Evolutionary conservation across 2,113 vertebrate species (phyloP).

Genomic region (Malurus alboscapulatus): DNA sequence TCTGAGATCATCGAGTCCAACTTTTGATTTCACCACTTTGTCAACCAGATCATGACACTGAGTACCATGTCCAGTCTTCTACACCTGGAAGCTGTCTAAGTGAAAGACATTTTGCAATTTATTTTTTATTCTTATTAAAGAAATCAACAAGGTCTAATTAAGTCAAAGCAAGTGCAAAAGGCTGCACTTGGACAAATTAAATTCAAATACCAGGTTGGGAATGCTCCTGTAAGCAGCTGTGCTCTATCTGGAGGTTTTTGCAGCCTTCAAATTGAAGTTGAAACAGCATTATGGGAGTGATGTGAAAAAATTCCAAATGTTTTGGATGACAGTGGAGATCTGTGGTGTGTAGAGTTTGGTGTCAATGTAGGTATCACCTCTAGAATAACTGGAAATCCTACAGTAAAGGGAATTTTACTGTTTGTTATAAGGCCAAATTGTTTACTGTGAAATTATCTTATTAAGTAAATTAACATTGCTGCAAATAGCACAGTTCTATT

Average conservation of each 20-base stretch:
- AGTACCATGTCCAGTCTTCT: background rate
- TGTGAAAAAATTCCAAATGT: background rate
- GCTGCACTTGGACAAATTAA: background rate
- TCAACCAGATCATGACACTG: background rate
- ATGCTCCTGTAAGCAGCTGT: background rate
- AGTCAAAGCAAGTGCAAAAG: background rate
- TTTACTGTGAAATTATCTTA: background rate
- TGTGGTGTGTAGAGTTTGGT: background rate
- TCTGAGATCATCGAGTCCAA: accelerated
- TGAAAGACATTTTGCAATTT: background rate
- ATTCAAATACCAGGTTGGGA: background rate
- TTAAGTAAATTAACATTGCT: background rate
- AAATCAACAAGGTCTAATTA: background rate
- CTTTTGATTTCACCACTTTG: background rate
- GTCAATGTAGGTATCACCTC: background rate
- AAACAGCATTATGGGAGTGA: background rate
- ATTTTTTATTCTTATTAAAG: background rate
- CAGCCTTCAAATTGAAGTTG: background rate
- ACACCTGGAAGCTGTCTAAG: background rate
- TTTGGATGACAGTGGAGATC: background rate
- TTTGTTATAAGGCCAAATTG: background rate
- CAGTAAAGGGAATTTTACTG: background rate
- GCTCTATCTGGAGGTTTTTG: background rate
- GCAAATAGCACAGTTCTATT: background rate
- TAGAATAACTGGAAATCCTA: background rate